Base-by-base conservation (phyloP, 2,888 invertebrate genomes). In the Phymatocera aterrima region DNA sequence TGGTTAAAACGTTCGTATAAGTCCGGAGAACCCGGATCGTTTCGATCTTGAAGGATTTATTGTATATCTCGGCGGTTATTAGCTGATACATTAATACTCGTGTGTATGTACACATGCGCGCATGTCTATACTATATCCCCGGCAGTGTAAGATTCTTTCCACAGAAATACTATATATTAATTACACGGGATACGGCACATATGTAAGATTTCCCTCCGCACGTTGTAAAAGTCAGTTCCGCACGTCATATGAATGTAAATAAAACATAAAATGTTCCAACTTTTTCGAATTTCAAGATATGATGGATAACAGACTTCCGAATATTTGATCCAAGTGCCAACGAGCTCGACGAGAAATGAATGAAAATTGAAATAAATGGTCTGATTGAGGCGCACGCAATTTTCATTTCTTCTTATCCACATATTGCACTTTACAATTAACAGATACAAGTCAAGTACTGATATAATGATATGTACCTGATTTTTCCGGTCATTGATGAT, bases 41-140 rank as follows among this genome's bases (percentile, higher is more conserved):
- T 48, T 18, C 12, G 77, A 77, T 77, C 60, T 43, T 77, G 77
- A 77, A 24, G 48, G 77, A 77, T 77, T 77, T 77, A 77, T 77
- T 40, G 64, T 15, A 65, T 28, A 61, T 24, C 61, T 65, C 34
- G 77, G 24, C 40, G 34, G 77, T 77, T 77, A 77, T 77, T 77
- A 77, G 65, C 65, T 51, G 65, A 61, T 24, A 77, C 68, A 77
- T 65, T 65, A 77, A 68, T 64, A 64, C 34, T 40, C 37, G 15
- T 8, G 40, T 8, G 40, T 8, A 40, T 40, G 4, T 40, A 40
- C 8, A 40, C 8, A 40, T 40, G 40, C 8, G 8, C 15, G 57
- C 28, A 57, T 57, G 28, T 57, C 21, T 28, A 57, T 4, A 4
- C 28, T 57, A 28, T 21, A 12, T 57, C 24, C 24, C 28, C 57